These are phyloP conservation scores for Stichopus horrens DNA, from an alignment of 53 echinoderm and acorn worm species.

Conservation along the genomic window DNA sequence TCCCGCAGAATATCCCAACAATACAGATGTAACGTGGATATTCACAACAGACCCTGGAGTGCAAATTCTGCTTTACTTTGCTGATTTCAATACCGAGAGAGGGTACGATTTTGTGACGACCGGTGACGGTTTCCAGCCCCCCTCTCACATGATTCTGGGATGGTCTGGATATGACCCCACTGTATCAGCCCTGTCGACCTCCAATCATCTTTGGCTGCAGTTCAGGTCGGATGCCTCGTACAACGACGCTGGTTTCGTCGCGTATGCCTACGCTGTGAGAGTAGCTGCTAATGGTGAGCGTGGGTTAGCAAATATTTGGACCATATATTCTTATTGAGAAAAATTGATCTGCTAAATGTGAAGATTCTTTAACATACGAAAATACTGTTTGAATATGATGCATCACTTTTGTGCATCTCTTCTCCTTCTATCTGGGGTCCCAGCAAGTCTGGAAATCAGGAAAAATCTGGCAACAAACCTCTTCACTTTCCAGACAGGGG, in stretches of 20 bases:
- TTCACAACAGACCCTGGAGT: constrained; percentile 12
- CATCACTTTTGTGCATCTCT: too few species aligned
- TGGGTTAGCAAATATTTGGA: background rate
- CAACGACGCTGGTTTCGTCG: background rate
- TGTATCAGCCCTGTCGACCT: constrained; percentile 5
- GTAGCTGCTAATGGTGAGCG: constrained; percentile 14
- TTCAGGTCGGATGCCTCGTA: constrained; percentile 19
- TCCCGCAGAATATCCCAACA: background rate
- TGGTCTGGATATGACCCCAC: constrained; percentile 22
- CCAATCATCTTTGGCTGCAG: constrained; percentile 2
- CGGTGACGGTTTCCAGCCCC: background rate
- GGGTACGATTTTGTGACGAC: constrained; percentile 26
- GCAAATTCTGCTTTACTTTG: constrained; percentile 33
- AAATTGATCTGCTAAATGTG: background rate
- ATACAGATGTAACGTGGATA: background rate
- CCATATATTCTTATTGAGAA: background rate
- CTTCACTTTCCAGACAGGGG: too few species aligned
- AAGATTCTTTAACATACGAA: too few species aligned
- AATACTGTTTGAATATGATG: too few species aligned
- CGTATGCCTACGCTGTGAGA: constrained; percentile 4
- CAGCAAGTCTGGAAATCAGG: too few species aligned
- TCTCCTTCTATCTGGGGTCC: too few species aligned
- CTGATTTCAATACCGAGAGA: background rate
- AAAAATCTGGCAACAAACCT: too few species aligned
- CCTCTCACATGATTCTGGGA: background rate